phyloP scores from a whole-genome alignment of 2,113 vertebrate genomes.

The Columba livia region DNA sequence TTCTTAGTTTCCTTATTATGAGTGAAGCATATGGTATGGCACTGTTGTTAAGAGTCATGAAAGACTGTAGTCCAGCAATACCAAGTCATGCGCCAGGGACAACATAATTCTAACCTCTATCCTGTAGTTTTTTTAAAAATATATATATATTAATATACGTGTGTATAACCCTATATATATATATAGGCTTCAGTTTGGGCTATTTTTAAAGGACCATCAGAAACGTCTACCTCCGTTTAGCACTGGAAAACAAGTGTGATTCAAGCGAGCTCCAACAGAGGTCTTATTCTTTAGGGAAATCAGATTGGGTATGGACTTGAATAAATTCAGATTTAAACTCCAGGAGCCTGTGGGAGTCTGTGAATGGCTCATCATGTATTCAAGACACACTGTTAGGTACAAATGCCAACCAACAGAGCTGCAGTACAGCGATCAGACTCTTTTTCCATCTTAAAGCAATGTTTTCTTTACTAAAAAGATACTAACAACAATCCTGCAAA shows the following conservation, averaged over 20 bases:
- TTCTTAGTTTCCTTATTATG: conserved; percentile 66
- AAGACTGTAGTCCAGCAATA: background rate
- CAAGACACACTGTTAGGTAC: conserved; percentile 71
- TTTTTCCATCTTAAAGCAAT: background rate
- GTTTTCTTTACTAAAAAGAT: background rate
- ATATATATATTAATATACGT: too few species aligned
- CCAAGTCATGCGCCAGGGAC: background rate
- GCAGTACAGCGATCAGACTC: background rate
- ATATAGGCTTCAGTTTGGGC: background rate
- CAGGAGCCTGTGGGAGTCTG: conserved; percentile 77
- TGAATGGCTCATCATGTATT: conserved; percentile 80
- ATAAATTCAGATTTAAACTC: conserved; percentile 74
- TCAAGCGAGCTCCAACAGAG: conserved; percentile 84
- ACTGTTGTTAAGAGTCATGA: conserved; percentile 75
- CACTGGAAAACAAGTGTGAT: conserved; percentile 81
- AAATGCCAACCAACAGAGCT: conserved; percentile 61
- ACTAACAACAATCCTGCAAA: background rate
- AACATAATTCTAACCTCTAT: background rate
- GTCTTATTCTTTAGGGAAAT: conserved; percentile 84
- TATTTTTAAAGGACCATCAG: conserved; percentile 76
- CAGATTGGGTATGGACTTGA: conserved; percentile 77
- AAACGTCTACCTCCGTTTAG: conserved; percentile 77
- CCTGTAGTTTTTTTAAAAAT: background rate
- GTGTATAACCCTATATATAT: background rate
- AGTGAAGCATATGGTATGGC: conserved; percentile 40